phyloP scores from a whole-genome alignment of 2,797 vertebrate species.

The Lophotriccus pileatus region DNA sequence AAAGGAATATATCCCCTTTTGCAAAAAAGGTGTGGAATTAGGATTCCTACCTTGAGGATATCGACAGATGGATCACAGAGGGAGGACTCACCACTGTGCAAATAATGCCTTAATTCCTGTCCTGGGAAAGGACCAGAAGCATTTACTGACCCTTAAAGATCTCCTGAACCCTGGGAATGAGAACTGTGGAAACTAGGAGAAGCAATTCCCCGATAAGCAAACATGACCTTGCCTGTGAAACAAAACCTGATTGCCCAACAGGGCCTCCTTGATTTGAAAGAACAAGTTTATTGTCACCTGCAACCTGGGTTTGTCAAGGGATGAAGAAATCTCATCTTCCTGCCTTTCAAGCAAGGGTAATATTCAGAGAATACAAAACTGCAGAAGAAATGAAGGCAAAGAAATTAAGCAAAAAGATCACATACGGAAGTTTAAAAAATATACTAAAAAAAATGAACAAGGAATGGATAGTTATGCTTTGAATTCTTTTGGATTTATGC shows the following conservation, averaged over 20 bases:
- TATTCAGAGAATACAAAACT: not conserved
- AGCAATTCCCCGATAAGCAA: conserved; percentile 19
- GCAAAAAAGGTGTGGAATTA: not conserved
- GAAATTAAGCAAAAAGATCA: not conserved
- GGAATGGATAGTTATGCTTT: not conserved
- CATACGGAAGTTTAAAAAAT: not conserved
- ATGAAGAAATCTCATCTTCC: not conserved
- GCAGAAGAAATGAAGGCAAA: not conserved
- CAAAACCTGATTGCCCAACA: conserved; percentile 1
- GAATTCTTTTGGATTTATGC: not conserved
- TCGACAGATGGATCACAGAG: not conserved
- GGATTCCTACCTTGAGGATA: not conserved
- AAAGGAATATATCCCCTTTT: not conserved
- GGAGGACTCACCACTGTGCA: not conserved
- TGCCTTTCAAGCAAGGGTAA: not conserved
- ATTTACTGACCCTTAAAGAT: not conserved
- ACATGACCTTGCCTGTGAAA: conserved; percentile 16
- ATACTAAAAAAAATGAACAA: not conserved
- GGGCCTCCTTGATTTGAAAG: conserved; percentile 2
- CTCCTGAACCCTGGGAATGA: not conserved
- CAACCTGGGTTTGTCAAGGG: not conserved
- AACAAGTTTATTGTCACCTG: conserved; percentile 24
- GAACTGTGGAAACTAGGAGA: not conserved
- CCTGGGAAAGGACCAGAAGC: not conserved
- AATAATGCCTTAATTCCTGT: not conserved